phyloP scores from a whole-genome alignment of 2,113 vertebrate species.

The Phyllostomus discolor region DNA sequence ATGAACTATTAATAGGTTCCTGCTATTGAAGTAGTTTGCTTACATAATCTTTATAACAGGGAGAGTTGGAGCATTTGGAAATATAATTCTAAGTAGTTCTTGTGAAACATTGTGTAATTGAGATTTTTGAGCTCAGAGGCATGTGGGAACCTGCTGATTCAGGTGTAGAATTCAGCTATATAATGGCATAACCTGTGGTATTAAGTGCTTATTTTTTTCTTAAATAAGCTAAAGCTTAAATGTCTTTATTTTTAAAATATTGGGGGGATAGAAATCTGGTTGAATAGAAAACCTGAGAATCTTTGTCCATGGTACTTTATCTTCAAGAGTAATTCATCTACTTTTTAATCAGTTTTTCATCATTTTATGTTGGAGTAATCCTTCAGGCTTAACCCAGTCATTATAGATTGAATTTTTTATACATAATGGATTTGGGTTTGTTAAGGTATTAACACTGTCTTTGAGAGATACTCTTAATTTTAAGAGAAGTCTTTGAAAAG shows the following conservation, averaged over 20 bases:
- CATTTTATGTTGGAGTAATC: background rate
- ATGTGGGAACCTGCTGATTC: constrained; percentile 44
- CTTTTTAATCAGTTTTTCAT: background rate
- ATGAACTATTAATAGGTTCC: constrained; percentile 28
- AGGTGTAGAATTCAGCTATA: constrained; percentile 5
- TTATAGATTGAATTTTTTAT: background rate
- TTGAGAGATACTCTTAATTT: background rate
- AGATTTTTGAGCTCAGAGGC: constrained; percentile 37
- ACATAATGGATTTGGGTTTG: background rate
- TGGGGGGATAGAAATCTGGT: background rate
- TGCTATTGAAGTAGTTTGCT: constrained; percentile 42
- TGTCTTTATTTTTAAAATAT: background rate
- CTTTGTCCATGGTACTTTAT: background rate
- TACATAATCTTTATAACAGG: background rate
- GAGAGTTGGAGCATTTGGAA: background rate
- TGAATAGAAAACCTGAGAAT: constrained; percentile 3
- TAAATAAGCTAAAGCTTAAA: constrained; percentile 36
- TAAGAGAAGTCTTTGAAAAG: background rate
- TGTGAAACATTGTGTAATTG: background rate
- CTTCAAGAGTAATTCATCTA: background rate
- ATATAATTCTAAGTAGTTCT: constrained; percentile 21
- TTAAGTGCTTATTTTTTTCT: constrained; percentile 34
- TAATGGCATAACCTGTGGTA: constrained; percentile 19
- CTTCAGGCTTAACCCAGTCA: background rate
- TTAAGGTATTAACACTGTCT: background rate